These are phyloP conservation scores for Rhabdomys pumilio DNA, from an alignment of 2,797 vertebrate genomes.

Conservation along the genomic window DNA sequence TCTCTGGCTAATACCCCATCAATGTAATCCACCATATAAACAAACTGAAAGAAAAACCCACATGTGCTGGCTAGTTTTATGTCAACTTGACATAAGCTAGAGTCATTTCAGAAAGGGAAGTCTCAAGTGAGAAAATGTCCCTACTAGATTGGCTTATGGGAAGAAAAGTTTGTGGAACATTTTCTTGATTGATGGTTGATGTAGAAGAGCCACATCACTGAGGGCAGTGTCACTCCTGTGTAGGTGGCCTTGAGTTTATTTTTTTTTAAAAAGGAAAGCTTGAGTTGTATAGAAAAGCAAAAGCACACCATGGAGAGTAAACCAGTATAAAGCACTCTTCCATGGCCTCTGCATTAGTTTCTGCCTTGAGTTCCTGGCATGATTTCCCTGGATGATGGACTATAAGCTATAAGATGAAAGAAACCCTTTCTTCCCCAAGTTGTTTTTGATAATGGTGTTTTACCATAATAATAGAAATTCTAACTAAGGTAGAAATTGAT, in stretches of 20 bases:
- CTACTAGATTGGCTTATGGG: no score
- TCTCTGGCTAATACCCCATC: no score
- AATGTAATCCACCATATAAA: no score
- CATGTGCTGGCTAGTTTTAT: not conserved
- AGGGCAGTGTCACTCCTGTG: not conserved
- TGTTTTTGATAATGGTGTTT: no score
- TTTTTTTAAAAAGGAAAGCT: not conserved
- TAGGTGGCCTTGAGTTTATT: no score
- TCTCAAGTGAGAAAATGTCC: not conserved
- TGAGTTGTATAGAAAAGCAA: not conserved
- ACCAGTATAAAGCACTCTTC: not conserved
- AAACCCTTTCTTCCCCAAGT: no score
- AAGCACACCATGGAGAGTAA: not conserved
- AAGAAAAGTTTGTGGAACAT: no score
- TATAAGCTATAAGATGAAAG: no score
- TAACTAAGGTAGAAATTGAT: no score
- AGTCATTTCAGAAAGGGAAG: not conserved
- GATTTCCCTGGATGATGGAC: not conserved
- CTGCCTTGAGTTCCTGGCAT: not conserved
- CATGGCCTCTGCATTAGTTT: not conserved
- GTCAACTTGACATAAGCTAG: not conserved
- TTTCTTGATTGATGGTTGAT: no score
- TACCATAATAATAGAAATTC: no score
- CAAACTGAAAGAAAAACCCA: no score
- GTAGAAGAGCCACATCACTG: not conserved